Evolutionary conservation across 2,113 vertebrate species (phyloP).

Genomic region (Ovis aries): DNA sequence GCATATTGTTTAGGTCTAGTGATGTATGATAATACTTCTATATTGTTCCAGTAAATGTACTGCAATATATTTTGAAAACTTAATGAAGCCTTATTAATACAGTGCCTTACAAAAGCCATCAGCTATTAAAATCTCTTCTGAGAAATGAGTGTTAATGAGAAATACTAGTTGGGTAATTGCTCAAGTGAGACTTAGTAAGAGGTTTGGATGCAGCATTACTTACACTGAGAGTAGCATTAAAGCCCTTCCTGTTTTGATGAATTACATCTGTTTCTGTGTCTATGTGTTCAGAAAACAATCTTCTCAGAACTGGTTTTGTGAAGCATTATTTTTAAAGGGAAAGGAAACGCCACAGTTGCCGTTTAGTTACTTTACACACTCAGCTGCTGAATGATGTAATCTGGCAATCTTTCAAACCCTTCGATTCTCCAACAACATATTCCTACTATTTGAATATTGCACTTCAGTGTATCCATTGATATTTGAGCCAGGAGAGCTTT

Average conservation of each 20-base stretch:
- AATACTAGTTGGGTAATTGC: conserved; percentile 61
- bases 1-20: conserved; percentile 22
- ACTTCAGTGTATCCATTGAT: neutral
- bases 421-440: neutral
- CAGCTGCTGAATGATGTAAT: neutral
- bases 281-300: conserved; percentile 28
- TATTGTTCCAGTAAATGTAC: conserved; percentile 65
- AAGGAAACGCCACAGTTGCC: neutral
- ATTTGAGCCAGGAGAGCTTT: neutral
- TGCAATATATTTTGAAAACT: conserved; percentile 69
- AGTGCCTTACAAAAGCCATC: conserved; percentile 58
- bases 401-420: neutral
- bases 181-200: conserved; percentile 63
- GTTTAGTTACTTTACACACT: neutral
- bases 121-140: conserved; percentile 69
- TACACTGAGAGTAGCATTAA: conserved; percentile 23
- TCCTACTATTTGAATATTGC: neutral
- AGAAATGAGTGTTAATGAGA: conserved; percentile 72
- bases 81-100: conserved; percentile 69
- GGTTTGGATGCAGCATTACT: conserved; percentile 37
- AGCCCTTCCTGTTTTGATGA: conserved; percentile 47
- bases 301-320: conserved; percentile 8
- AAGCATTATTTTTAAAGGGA: conserved; percentile 1
- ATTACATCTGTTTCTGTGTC: conserved; percentile 29
- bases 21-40: conserved; percentile 36